Conservation (phyloP, 1,140 invertebrate genomes). For the Bombus ignitus region DNA sequence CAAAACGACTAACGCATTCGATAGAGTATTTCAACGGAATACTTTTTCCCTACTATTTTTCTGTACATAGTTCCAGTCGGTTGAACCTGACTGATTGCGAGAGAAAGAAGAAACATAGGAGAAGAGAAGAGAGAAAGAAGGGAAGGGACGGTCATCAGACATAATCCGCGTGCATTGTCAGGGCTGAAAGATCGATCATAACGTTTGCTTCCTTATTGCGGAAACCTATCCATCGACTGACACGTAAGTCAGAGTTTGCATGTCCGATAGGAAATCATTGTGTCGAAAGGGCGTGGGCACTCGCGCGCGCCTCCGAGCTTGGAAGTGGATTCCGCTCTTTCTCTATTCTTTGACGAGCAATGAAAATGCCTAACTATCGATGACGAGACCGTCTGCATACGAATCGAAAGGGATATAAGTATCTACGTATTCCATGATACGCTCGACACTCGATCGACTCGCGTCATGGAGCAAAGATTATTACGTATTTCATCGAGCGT, state of each 20-base stretch:
- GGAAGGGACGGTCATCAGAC: conserved; percentile 36
- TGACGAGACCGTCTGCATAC: background rate
- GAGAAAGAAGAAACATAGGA: background rate
- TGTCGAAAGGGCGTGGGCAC: conserved; percentile 60
- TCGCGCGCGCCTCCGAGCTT: conserved; percentile 6
- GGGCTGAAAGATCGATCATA: conserved; percentile 64
- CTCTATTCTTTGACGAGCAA: conserved; percentile 22
- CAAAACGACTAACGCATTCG: background rate
- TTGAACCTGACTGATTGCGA: background rate
- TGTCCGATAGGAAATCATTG: conserved; percentile 62
- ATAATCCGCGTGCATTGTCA: conserved; percentile 63
- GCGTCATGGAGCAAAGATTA: conserved; percentile 6
- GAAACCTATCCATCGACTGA: conserved; percentile 54
- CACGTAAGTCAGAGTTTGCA: conserved; percentile 60
- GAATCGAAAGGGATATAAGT: background rate
- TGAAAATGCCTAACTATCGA: conserved; percentile 46
- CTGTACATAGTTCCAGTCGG: background rate
- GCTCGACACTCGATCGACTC: conserved; percentile 4
- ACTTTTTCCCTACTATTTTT: background rate
- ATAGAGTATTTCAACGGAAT: background rate
- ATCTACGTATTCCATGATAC: background rate
- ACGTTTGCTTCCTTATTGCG: conserved; percentile 66
- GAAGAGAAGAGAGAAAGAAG: background rate
- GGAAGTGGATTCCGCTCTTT: conserved; percentile 23
- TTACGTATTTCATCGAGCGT: conserved; percentile 59